Evolutionary conservation across 2,888 invertebrate species (phyloP).

Genomic region (Malachius bipustulatus): DNA sequence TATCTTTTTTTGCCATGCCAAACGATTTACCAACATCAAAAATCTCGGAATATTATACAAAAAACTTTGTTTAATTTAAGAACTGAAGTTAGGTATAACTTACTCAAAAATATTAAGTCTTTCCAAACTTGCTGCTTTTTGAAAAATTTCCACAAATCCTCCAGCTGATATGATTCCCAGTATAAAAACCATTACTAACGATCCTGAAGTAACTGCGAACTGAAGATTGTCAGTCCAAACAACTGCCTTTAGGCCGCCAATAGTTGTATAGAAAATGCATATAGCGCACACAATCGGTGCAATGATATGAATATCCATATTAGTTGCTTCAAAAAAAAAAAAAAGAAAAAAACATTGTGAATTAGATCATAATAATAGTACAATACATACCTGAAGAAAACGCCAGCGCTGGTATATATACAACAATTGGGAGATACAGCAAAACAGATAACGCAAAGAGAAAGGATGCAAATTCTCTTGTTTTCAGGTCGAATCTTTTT

Average conservation of each 20-base stretch:
- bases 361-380: constrained; percentile 19
- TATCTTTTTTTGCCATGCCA: no score
- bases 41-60: not conserved
- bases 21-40: no score
- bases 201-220: constrained; percentile 44
- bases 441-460: constrained; percentile 47
- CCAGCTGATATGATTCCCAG: constrained; percentile 45
- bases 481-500: constrained; percentile 48
- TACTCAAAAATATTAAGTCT: constrained; percentile 52
- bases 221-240: constrained; percentile 52
- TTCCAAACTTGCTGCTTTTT: constrained; percentile 42
- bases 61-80: no score
- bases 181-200: constrained; percentile 43
- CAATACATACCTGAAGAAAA: constrained; percentile 59
- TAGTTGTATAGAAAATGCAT: constrained; percentile 65
- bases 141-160: constrained; percentile 46
- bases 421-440: constrained; percentile 50
- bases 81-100: no score
- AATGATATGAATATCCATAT: constrained; percentile 50
- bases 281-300: constrained; percentile 56
- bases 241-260: constrained; percentile 56
- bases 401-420: constrained; percentile 58
- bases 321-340: constrained; percentile 55
- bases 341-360: not conserved
- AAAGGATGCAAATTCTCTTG: constrained; percentile 47